Evolutionary conservation across 30 jellyfish, hydroid and myxozoan species (phyloP).

Genomic region (Phacellophora camtschatica): DNA sequence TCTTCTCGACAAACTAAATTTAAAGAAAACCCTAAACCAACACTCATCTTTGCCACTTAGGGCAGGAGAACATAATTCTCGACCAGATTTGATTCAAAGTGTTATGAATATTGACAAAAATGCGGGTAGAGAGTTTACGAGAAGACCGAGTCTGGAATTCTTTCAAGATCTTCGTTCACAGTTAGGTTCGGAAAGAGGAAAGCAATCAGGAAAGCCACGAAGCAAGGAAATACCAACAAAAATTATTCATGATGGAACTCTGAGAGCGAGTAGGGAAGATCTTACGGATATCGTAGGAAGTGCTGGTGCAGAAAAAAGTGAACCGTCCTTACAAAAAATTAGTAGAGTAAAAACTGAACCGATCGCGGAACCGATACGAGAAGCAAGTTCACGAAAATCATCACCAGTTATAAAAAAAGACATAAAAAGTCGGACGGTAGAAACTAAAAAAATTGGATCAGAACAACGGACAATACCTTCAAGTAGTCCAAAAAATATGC

Average conservation of each 20-base stretch:
- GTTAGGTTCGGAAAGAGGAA: slow-evolving; percentile 4
- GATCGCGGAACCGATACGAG: not conserved
- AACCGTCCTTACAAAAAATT: not conserved
- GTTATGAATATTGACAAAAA: slow-evolving; percentile 46
- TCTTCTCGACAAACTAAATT: slow-evolving; percentile 22
- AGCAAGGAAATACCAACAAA: slow-evolving; percentile 15
- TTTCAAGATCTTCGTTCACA: slow-evolving; percentile 58
- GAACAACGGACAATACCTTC: not conserved
- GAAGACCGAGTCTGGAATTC: slow-evolving; percentile 68
- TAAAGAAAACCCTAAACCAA: not conserved
- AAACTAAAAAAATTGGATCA: not conserved
- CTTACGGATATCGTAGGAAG: not conserved
- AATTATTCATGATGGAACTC: slow-evolving; percentile 39
- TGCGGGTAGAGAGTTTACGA: slow-evolving; percentile 41
- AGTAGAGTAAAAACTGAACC: not conserved
- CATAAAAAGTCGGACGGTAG: too few relatives aligned
- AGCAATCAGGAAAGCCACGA: not conserved
- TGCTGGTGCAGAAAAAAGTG: not conserved
- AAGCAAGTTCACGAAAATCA: not conserved
- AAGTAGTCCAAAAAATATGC: not conserved
- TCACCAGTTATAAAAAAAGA: too few relatives aligned
- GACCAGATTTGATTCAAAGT: slow-evolving; percentile 60
- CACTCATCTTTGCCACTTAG: not conserved
- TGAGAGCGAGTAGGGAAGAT: slow-evolving; percentile 39
- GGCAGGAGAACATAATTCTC: slow-evolving; percentile 34